These are phyloP conservation scores for Polymixis lichenea DNA, from an alignment of 2,888 invertebrate genomes.

Conservation along the genomic window DNA sequence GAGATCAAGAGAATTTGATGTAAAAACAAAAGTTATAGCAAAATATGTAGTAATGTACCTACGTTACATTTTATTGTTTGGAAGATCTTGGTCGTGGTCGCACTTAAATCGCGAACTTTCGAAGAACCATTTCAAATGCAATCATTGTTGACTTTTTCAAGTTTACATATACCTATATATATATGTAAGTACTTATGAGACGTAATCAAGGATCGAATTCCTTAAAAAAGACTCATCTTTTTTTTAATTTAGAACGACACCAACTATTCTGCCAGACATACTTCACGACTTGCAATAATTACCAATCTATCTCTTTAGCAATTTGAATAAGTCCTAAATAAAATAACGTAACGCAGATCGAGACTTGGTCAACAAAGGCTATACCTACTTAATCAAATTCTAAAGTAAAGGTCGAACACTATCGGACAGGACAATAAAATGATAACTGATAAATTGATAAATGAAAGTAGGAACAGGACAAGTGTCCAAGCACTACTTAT, in stretches of 20 bases:
- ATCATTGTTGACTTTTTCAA: not conserved
- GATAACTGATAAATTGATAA: conserved; percentile 54
- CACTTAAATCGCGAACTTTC: not conserved
- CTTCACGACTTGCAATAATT: not conserved
- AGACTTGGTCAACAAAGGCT: conserved; percentile 15
- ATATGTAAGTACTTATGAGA: no score
- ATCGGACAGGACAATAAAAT: conserved; percentile 49
- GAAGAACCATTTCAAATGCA: conserved; percentile 1
- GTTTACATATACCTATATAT: no score
- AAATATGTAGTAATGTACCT: not conserved
- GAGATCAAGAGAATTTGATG: not conserved
- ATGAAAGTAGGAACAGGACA: conserved; percentile 42
- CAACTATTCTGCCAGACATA: not conserved
- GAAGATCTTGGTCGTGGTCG: not conserved
- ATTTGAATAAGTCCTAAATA: not conserved
- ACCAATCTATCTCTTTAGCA: conserved; percentile 2
- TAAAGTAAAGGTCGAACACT: conserved; percentile 56
- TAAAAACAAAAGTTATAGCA: conserved; percentile 10
- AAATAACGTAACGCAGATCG: not conserved
- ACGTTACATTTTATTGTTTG: not conserved
- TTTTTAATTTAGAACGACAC: not conserved
- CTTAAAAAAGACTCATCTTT: no score
- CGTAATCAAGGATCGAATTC: no score
- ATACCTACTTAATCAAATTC: no score
- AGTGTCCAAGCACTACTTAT: conserved; percentile 12